Base-by-base conservation (phyloP, 1,140 invertebrate species). In the Radopholus similis region DNA sequence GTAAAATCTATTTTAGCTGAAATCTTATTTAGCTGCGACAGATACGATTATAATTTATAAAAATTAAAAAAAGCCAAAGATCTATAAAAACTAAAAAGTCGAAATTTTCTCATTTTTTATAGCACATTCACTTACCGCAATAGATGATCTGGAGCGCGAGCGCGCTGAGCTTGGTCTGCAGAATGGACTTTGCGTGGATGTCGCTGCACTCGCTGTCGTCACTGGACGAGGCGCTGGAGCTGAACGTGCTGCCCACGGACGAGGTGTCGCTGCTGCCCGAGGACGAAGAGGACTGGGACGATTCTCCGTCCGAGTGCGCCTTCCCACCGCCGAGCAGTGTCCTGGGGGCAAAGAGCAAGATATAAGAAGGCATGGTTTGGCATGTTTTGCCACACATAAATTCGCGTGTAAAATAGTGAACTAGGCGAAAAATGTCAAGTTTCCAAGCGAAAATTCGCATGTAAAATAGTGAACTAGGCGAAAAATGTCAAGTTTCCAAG, bases 71-170 rank as follows among this genome's bases (percentile, higher is more conserved):
- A 68, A 23, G 9, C 34, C 15, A 30, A 26, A 40, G 18, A 37
- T 38, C 40, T 0, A 21, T 47, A 6, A 47, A 47, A 47, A 47
- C 26, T 47, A 47, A 47, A 47, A 18, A n/a, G n/a, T 30, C 13
- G 34, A 6, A 55, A 71, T 1, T 53, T 68, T 32, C 18, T 18
- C n/a, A n/a, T n/a, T n/a, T n/a, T n/a, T n/a, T n/a, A n/a, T n/a
- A n/a, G 47, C 65, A 47, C 55, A 38, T 26, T 21, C 37, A 40
- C n/a, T 34, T 40, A 68, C 77, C 82, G 53, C 74, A 76, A 63
- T 82, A 81, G 47, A 82, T 81, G 64, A 82, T 82, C 58, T 83
- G 79, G 13, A 83, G 68, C 21, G 81, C 81, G 23, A 82, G 64
- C 40, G 75, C 70, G n/a, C 81, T 78, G 4, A 82, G 66, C 57